Conservation (phyloP, 23 tunicate genomes). For the Styela clava region DNA sequence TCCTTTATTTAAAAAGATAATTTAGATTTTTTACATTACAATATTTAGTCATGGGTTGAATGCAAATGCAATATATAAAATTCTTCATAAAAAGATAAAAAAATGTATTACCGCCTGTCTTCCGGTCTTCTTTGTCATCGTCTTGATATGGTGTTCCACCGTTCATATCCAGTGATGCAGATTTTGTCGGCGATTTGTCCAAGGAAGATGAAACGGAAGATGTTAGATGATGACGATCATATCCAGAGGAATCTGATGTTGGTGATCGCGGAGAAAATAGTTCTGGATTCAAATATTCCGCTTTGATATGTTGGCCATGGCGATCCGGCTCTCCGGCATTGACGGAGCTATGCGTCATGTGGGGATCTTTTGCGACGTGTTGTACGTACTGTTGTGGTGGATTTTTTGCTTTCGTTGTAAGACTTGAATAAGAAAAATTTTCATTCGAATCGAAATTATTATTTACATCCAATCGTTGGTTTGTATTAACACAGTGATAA, state of each 20-base stretch:
- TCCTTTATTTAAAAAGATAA: too few relatives aligned
- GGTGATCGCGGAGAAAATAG: conserved; percentile 30
- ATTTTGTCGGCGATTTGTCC: conserved; percentile 25
- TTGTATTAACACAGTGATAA: neutral
- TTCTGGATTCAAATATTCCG: conserved; percentile 12
- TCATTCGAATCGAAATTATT: neutral
- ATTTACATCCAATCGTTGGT: neutral
- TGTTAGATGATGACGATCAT: conserved; percentile 11
- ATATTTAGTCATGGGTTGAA: too few relatives aligned
- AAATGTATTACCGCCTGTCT: conserved; percentile 11
- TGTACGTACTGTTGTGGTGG: conserved; percentile 4
- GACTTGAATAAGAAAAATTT: conserved; percentile 18
- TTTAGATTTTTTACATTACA: too few relatives aligned
- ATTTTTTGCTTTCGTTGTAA: conserved; percentile 2
- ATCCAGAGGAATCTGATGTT: conserved; percentile 15
- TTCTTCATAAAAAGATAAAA: too few relatives aligned
- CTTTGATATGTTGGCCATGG: conserved; percentile 15
- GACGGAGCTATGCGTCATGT: neutral
- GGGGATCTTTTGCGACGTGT: conserved; percentile 11
- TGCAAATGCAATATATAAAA: too few relatives aligned
- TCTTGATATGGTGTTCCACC: conserved; percentile 15
- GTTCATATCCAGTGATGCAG: conserved; percentile 11
- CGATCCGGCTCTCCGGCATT: neutral
- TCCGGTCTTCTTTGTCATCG: conserved; percentile 23
- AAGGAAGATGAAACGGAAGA: neutral